Conservation (phyloP, 2,888 invertebrate genomes). For the Lymantria monacha region DNA sequence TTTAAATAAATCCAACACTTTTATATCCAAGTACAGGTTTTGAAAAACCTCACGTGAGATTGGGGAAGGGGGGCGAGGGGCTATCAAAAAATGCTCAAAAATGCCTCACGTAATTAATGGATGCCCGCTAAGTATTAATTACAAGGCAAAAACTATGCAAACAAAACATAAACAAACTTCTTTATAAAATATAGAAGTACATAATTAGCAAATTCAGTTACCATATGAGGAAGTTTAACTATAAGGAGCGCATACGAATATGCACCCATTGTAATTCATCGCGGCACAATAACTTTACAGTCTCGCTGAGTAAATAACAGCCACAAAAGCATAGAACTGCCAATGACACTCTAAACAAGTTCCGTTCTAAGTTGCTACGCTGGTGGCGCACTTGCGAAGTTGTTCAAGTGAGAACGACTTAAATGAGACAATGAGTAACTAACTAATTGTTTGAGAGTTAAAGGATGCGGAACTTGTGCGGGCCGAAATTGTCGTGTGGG, state of each 20-base stretch:
- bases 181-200: constrained; percentile 16
- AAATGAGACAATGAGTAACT: constrained; percentile 53
- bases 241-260: constrained; percentile 34
- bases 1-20: too few relatives aligned
- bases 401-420: constrained; percentile 47
- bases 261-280: constrained; percentile 45
- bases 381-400: constrained; percentile 37
- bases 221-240: constrained; percentile 23
- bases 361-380: constrained; percentile 46
- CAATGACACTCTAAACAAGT: constrained; percentile 60
- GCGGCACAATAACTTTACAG: constrained; percentile 43
- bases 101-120: too few relatives aligned
- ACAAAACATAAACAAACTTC: constrained; percentile 15
- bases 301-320: constrained; percentile 45
- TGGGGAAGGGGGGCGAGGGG: too few relatives aligned
- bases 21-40: too few relatives aligned
- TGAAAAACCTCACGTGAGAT: too few relatives aligned
- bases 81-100: too few relatives aligned
- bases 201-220: constrained; percentile 30
- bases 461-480: constrained; percentile 35
- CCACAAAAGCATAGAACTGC: constrained; percentile 40
- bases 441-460: constrained; percentile 45
- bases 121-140: too few relatives aligned
- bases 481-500: constrained; percentile 19
- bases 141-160: neutral